Percentiles rank a stretch among this genome's conserved stretches.
phyloP scores from a whole-genome alignment of 2,888 invertebrate species.

The Petrophora chlorosata region DNA sequence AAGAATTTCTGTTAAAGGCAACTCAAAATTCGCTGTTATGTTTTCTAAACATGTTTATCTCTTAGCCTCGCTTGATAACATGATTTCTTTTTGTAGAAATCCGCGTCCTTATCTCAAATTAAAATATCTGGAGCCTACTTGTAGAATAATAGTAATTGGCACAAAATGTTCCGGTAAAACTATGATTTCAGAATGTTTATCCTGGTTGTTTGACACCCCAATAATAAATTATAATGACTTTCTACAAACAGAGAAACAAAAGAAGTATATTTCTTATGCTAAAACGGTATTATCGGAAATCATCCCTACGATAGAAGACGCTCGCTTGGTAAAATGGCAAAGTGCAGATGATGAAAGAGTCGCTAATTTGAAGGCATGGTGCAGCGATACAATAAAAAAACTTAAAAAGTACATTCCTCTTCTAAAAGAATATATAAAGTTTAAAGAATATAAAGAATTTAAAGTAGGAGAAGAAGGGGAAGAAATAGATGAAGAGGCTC shows the following conservation, averaged over 20 bases:
- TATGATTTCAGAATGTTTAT: constrained; percentile 80
- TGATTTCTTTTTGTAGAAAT: constrained; percentile 83
- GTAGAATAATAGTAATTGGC: constrained; percentile 85
- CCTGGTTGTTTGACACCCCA: constrained; percentile 76
- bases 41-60: constrained; percentile 86
- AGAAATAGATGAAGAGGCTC: constrained; percentile 24
- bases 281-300: constrained; percentile 69
- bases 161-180: constrained; percentile 85
- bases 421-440: constrained; percentile 37
- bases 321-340: constrained; percentile 62
- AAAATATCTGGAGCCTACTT: constrained; percentile 82
- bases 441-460: constrained; percentile 22
- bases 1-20: constrained; percentile 78
- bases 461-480: constrained; percentile 6
- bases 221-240: constrained; percentile 65
- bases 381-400: constrained; percentile 34
- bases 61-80: constrained; percentile 77
- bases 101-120: constrained; percentile 85
- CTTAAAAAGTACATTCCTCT: constrained; percentile 54
- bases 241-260: constrained; percentile 49
- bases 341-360: constrained; percentile 63
- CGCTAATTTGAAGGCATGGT: constrained; percentile 66
- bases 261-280: constrained; percentile 56
- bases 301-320: constrained; percentile 66
- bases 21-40: constrained; percentile 79